Evolutionary conservation across 2,888 invertebrate genomes (phyloP).

Genomic region (Zeuzera pyrina): DNA sequence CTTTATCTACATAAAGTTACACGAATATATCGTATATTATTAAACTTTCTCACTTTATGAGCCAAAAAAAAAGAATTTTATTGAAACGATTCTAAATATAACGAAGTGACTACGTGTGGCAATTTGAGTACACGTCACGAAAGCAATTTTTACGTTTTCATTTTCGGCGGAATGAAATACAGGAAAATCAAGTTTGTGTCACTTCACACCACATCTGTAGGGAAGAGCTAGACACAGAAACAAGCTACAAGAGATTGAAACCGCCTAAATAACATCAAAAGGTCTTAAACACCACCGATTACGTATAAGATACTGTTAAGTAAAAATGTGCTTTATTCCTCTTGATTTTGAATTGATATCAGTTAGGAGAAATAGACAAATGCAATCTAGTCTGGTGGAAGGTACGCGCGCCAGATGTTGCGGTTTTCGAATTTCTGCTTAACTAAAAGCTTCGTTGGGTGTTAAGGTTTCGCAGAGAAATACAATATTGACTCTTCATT

Average conservation of each 20-base stretch:
- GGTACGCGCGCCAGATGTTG: constrained; percentile 61
- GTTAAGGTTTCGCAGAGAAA: constrained; percentile 32
- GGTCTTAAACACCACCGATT: constrained; percentile 33
- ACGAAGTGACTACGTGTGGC: no score
- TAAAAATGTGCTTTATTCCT: constrained; percentile 22
- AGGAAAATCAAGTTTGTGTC: constrained; percentile 54
- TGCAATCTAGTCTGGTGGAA: constrained; percentile 51
- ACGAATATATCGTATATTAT: no score
- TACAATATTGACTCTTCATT: constrained; percentile 4
- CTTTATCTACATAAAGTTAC: no score
- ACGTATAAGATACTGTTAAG: constrained; percentile 8
- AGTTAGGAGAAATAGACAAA: constrained; percentile 41
- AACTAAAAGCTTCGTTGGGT: constrained; percentile 55
- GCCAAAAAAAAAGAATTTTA: no score
- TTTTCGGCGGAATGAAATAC: constrained; percentile 39
- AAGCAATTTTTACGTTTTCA: constrained; percentile 43
- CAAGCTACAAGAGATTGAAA: constrained; percentile 66
- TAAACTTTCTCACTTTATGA: no score
- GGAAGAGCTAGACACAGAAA: constrained; percentile 49
- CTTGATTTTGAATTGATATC: constrained; percentile 7
- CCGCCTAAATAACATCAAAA: constrained; percentile 29
- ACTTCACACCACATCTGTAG: constrained; percentile 49
- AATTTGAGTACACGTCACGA: no score
- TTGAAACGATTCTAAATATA: no score
- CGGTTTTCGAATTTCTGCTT: constrained; percentile 60